Evolutionary conservation across 1,140 invertebrate species (phyloP), one percentile per base, ranked within the genome.

Genomic region (Drosophila setifemur): DNA sequence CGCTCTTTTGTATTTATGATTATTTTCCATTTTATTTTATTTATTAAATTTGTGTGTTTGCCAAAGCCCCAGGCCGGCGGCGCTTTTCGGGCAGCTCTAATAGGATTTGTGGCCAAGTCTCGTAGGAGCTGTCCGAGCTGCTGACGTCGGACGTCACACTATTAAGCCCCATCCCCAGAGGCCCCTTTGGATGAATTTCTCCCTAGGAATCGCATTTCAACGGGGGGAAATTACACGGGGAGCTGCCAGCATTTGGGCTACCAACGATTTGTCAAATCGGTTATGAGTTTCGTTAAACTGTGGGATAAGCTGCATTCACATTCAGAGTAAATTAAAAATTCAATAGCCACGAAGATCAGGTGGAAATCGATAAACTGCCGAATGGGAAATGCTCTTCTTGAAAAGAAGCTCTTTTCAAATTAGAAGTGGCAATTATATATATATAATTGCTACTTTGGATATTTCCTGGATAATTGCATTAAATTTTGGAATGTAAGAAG

Each of bases 1-100:
- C 61, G 49, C 73, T 83, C 73, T 83, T 60, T n/a, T 73, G 77
- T 82, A 77, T 82, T 85, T 83, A 73, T 74, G 78, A 78, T 85
- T 81, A 75, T 79, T 77, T 77, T 37, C 23, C 52, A 52, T 69
- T 63, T 57, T 43, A 55, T 55, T 73, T 81, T 83, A 73, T 82
- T 82, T 85, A 85, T 57, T 78, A 85, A 78, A 73, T 78, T 66
- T 83, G 57, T 61, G 37, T 64, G 60, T 64, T 70, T 70, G 54
- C 53, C 64, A 61, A 73, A 67, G 69, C 58, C 63, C 63, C 68
- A 33, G 14, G 45, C 55, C 45, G 58, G 37, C 48, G 72, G 39
- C 49, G 60, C 45, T 43, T 71, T 49, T 50, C 19, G 67, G 57
- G 66, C 74, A 73, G 63, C 73, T 85, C 70, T 83, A 83, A 83